Evolutionary conservation across 2,888 invertebrate species (phyloP).

Genomic region (Coelopa pilipes): DNA sequence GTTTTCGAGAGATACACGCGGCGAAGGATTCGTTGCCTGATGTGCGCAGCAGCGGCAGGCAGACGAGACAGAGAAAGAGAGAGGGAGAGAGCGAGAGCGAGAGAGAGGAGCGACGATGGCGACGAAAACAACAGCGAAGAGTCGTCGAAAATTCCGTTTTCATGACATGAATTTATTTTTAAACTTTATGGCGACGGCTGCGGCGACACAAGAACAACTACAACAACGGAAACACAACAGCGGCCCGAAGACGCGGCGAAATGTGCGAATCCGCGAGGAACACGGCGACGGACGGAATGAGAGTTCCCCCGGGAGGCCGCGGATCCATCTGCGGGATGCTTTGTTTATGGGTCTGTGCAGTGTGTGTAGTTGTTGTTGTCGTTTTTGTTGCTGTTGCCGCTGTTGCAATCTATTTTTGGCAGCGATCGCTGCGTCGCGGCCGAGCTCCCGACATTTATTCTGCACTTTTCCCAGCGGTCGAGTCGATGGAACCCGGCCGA

Average conservation of each 20-base stretch:
- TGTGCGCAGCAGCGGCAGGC: slow-evolving; percentile 16
- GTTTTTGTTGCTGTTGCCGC: too few species aligned
- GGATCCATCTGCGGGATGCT: background rate
- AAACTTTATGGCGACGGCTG: slow-evolving; percentile 28
- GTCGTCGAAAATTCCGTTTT: slow-evolving; percentile 27
- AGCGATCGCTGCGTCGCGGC: background rate
- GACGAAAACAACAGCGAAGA: too few species aligned
- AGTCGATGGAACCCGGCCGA: too few species aligned
- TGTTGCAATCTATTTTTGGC: background rate
- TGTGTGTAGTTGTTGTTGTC: background rate
- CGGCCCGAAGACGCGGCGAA: background rate
- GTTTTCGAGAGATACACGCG: too few species aligned
- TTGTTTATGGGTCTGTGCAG: background rate
- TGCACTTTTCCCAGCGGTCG: too few species aligned
- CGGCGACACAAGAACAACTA: background rate
- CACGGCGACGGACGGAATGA: background rate
- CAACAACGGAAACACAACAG: too few species aligned
- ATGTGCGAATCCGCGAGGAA: slow-evolving; percentile 16
- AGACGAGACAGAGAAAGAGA: slow-evolving; percentile 39
- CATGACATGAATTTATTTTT: slow-evolving; percentile 32
- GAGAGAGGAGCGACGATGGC: background rate
- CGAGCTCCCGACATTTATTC: background rate
- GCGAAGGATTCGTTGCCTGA: too few species aligned
- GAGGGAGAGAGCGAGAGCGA: slow-evolving; percentile 38
- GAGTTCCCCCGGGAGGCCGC: background rate